Base-by-base conservation (phyloP, 35 echinoderm and acorn worm species). In the Apostichopus japonicus region DNA sequence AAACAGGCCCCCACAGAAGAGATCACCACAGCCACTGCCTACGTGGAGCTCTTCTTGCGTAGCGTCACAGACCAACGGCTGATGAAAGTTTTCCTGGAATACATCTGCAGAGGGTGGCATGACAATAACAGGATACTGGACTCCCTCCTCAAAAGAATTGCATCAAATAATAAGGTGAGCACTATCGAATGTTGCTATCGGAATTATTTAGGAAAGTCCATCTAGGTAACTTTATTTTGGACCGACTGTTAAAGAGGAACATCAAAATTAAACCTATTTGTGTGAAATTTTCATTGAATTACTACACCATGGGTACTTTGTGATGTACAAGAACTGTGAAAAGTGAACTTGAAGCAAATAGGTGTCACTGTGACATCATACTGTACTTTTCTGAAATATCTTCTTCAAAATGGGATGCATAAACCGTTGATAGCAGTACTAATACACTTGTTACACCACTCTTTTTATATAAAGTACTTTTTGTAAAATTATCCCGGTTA, bases 21-120 rank as follows among this genome's bases (percentile, higher is more conserved):
- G 93, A 96, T 96, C 52, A 94, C 96, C 3, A 91, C 97, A 76
- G 95, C 97, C 4, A 99, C 97, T 7, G 95, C 95, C 7, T 99
- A 99, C 54, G 93, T 99, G 33, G 93, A 99, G 63, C 86, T 99
- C 23, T 99, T 99, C 90, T 53, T 99, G 17, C 82, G 92, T 57
- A 95, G 95, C 78, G 92, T 99, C 54, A 96, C 97, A 5, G 93
- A 96, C 33, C 95, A 95, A 13, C 57, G 51, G 1, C 87, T 99
- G 72, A 96, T 99, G 93, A 93, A 79, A 71, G 97, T 84, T 19
- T 99, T 99, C 75, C 87, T 99, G 17, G 73, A 87, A 61, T 99
- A 96, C 65, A 78, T 99, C 23, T 99, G 97, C 90, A 86, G 88
- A 16, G 97, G 93, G 1, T 91, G 90, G 78, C 95, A 99, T 73